These are phyloP conservation scores for Hypanus sabinus DNA, from an alignment of 2,113 vertebrate species.

Conservation along the genomic window DNA sequence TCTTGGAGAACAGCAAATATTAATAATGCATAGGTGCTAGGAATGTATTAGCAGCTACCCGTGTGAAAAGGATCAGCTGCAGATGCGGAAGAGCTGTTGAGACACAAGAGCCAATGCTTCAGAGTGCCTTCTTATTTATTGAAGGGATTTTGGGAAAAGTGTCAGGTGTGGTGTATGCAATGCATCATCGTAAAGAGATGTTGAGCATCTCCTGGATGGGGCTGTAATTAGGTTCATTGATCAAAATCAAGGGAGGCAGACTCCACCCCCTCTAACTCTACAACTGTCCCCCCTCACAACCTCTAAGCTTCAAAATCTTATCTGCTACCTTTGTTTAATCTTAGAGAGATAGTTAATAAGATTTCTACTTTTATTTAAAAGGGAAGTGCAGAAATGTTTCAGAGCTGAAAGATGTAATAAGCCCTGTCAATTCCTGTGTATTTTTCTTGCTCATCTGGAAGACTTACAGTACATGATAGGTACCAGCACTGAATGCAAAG, in stretches of 20 bases:
- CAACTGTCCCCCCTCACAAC: background rate
- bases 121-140: conserved; percentile 63
- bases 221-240: conserved; percentile 83
- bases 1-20: conserved; percentile 86
- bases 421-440: background rate
- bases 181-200: conserved; percentile 60
- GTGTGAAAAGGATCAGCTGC: conserved; percentile 82
- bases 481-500: background rate
- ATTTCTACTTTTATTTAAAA: conserved; percentile 11
- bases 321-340: conserved; percentile 45
- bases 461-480: background rate
- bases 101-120: conserved; percentile 45
- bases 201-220: conserved; percentile 59
- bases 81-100: conserved; percentile 63
- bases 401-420: background rate
- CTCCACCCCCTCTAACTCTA: conserved; percentile 1
- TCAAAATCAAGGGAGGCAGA: conserved; percentile 56
- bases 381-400: background rate
- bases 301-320: conserved; percentile 38
- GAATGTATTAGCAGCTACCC: conserved; percentile 96
- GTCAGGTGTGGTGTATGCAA: conserved; percentile 59
- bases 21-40: conserved; percentile 96
- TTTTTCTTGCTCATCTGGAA: background rate
- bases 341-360: conserved; percentile 40
- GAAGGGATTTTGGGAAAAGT: conserved; percentile 57